Evolutionary conservation across 2,888 invertebrate species (phyloP).

Genomic region (Hymenopus coronatus): DNA sequence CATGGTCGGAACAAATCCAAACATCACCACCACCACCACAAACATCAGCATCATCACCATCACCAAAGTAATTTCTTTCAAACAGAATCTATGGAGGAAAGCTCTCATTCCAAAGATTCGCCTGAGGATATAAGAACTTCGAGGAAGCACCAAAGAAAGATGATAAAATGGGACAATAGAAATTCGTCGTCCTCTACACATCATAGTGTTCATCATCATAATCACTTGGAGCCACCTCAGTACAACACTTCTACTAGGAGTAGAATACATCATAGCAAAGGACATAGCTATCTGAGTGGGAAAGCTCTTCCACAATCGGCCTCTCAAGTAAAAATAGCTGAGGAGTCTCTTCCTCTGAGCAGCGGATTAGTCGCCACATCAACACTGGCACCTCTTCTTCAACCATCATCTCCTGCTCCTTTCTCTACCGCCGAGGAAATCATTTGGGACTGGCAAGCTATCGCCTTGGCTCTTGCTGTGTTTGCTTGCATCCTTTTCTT

Average conservation of each 20-base stretch:
- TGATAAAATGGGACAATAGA: not conserved
- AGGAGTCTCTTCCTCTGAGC: not conserved
- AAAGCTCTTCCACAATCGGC: not conserved
- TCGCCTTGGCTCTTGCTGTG: constrained; percentile 68
- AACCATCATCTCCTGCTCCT: not conserved
- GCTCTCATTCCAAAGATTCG: not conserved
- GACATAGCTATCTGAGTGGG: not conserved
- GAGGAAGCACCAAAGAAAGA: not conserved
- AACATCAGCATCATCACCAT: constrained; percentile 24
- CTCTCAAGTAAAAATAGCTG: not conserved
- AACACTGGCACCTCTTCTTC: not conserved
- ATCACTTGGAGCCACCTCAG: constrained; percentile 35
- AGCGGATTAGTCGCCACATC: not conserved
- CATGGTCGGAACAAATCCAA: not conserved
- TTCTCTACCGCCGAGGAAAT: constrained; percentile 50
- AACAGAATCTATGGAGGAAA: not conserved
- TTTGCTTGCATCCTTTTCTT: constrained; percentile 77
- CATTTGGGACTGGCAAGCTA: constrained; percentile 72
- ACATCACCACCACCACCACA: constrained; percentile 24
- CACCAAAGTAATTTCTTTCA: not conserved
- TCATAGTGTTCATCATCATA: constrained; percentile 3
- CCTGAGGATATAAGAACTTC: not conserved
- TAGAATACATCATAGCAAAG: not conserved
- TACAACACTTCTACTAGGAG: not conserved
- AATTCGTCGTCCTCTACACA: not conserved